phyloP scores from a whole-genome alignment of 2,888 invertebrate genomes.

The Rhaphigaster nebulosa region DNA sequence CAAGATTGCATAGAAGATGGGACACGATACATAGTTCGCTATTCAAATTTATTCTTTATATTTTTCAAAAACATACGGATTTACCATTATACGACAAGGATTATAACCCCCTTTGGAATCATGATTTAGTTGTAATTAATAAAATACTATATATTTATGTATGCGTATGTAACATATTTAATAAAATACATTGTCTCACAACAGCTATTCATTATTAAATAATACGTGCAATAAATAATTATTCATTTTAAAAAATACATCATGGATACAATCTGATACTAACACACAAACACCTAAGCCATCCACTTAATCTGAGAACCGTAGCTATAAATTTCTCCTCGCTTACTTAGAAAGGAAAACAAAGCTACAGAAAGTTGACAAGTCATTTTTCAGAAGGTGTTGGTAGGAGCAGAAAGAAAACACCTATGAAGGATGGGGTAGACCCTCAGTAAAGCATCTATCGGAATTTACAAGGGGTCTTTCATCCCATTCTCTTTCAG shows the following conservation, averaged over 20 bases:
- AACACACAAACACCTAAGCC: background rate
- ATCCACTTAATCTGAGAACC: background rate
- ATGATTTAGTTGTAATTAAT: too few species aligned
- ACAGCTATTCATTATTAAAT: background rate
- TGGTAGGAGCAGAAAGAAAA: slow-evolving; percentile 23
- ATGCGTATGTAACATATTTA: too few species aligned
- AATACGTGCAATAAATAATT: background rate
- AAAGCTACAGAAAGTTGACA: slow-evolving; percentile 29
- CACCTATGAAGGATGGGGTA: background rate
- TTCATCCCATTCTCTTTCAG: background rate
- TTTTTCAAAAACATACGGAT: too few species aligned
- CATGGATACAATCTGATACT: background rate
- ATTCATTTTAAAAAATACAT: background rate
- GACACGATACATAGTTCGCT: too few species aligned
- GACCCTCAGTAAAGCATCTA: slow-evolving; percentile 9
- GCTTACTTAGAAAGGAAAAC: background rate
- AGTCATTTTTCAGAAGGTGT: slow-evolving; percentile 11
- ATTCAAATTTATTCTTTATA: too few species aligned
- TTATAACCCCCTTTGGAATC: too few species aligned
- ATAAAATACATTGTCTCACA: background rate
- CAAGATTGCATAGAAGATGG: too few species aligned
- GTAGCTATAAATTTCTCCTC: slow-evolving; percentile 11
- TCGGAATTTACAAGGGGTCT: background rate
- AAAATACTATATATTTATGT: too few species aligned
- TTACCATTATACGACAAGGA: too few species aligned